Conservation (phyloP, 2,113 vertebrate species). For the Andinoacara biseriatus region DNA sequence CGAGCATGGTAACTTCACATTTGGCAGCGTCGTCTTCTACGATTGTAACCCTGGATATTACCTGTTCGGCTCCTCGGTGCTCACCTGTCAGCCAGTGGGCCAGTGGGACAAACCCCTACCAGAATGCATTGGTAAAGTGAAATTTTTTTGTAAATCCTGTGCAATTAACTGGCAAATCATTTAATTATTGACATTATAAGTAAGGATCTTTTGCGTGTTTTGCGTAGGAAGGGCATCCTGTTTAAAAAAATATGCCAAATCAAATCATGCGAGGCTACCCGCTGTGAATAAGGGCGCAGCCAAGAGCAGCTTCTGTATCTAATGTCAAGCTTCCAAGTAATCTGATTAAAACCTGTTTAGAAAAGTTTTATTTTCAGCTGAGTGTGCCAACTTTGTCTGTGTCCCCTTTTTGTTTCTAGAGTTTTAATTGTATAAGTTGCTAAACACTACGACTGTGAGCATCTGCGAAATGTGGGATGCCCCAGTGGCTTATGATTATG, state of each 20-base stretch:
- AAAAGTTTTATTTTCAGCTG: slow-evolving; percentile 8
- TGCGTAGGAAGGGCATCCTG: neutral
- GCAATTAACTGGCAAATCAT: neutral
- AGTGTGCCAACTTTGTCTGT: slow-evolving; percentile 14
- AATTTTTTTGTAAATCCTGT: neutral
- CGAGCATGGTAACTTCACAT: slow-evolving; percentile 97
- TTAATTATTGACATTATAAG: neutral
- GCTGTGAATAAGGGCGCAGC: neutral
- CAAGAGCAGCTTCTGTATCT: neutral
- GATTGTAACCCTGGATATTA: slow-evolving; percentile 97
- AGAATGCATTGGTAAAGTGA: slow-evolving; percentile 92
- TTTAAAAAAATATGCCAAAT: neutral
- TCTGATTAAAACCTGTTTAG: neutral
- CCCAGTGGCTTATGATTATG: slow-evolving; percentile 34
- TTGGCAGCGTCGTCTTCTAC: slow-evolving; percentile 96
- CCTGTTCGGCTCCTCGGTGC: slow-evolving; percentile 94
- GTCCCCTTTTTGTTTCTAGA: slow-evolving; percentile 6
- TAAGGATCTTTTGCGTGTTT: neutral
- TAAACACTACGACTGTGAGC: slow-evolving; percentile 26
- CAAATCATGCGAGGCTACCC: neutral
- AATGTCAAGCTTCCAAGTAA: neutral
- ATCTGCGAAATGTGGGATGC: slow-evolving; percentile 39
- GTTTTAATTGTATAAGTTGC: slow-evolving; percentile 25
- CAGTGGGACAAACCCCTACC: slow-evolving; percentile 97
- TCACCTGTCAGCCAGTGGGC: slow-evolving; percentile 93